These are phyloP conservation scores for Corythucha ciliata DNA, from an alignment of 2,888 invertebrate species.

Conservation along the genomic window DNA sequence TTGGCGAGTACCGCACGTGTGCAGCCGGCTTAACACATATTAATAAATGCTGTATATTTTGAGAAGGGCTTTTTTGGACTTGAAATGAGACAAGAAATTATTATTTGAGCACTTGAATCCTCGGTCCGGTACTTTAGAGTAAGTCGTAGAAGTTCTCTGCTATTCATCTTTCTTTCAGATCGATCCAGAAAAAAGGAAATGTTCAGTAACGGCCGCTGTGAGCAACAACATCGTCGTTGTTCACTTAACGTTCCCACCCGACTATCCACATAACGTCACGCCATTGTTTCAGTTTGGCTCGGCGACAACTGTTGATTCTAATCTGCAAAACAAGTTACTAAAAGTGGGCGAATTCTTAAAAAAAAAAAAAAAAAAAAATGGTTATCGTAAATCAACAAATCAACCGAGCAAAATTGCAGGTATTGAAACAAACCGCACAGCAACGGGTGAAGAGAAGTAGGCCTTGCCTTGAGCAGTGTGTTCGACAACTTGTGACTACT, in stretches of 20 bases:
- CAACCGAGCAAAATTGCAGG: conserved; percentile 37
- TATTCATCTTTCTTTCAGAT: conserved; percentile 38
- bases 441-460: conserved; percentile 75
- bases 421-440: conserved; percentile 67
- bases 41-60: too few relatives aligned
- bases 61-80: too few relatives aligned
- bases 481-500: conserved; percentile 58
- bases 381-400: neutral
- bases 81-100: too few relatives aligned
- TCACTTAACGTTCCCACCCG: conserved; percentile 59
- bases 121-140: too few relatives aligned
- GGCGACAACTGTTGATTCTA: conserved; percentile 59
- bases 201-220: conserved; percentile 49
- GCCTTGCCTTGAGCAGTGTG: conserved; percentile 78
- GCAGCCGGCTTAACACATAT: too few relatives aligned
- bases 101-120: too few relatives aligned
- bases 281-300: conserved; percentile 58
- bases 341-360: conserved; percentile 47
- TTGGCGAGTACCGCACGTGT: too few relatives aligned
- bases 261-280: conserved; percentile 60
- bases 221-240: conserved; percentile 49
- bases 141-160: neutral
- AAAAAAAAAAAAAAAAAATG: neutral
- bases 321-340: conserved; percentile 60
- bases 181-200: conserved; percentile 50